A percentile compares a stretch with the other conserved stretches of the same genome.
phyloP scores from a whole-genome alignment of 2,113 vertebrate genomes.

The Balaenoptera acutorostrata region DNA sequence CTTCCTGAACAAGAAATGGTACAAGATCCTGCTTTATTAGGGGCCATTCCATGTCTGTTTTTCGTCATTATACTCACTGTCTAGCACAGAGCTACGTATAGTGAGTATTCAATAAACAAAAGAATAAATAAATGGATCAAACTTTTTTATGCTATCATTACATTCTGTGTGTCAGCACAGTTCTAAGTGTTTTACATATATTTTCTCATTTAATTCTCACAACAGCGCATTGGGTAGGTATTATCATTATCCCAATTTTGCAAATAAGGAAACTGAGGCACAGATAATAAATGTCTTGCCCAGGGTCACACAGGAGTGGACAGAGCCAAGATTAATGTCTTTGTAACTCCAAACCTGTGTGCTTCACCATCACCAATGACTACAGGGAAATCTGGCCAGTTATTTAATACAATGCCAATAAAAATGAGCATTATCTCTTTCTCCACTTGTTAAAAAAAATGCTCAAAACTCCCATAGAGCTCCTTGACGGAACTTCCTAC shows the following conservation, averaged over 20 bases:
- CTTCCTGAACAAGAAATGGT: neutral
- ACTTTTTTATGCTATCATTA: neutral
- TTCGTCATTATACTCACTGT: neutral
- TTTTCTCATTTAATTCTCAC: neutral
- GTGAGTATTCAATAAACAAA: neutral
- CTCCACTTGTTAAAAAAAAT: neutral
- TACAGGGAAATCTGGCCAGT: neutral
- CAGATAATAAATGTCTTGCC: neutral
- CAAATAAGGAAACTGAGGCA: neutral
- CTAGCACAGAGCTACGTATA: neutral
- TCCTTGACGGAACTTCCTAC: neutral
- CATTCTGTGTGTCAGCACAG: neutral
- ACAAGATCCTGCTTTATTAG: neutral
- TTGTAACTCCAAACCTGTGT: neutral
- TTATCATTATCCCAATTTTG: neutral
- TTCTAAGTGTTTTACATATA: neutral
- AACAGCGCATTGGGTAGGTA: neutral
- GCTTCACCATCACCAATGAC: neutral
- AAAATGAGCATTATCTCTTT: neutral
- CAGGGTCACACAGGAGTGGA: neutral
- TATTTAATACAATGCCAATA: neutral
- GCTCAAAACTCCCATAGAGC: neutral
- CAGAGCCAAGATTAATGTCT: neutral
- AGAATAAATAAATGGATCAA: neutral
- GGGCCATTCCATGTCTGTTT: neutral